Conservation (phyloP, 2,113 vertebrate genomes). For the Turnix velox region DNA sequence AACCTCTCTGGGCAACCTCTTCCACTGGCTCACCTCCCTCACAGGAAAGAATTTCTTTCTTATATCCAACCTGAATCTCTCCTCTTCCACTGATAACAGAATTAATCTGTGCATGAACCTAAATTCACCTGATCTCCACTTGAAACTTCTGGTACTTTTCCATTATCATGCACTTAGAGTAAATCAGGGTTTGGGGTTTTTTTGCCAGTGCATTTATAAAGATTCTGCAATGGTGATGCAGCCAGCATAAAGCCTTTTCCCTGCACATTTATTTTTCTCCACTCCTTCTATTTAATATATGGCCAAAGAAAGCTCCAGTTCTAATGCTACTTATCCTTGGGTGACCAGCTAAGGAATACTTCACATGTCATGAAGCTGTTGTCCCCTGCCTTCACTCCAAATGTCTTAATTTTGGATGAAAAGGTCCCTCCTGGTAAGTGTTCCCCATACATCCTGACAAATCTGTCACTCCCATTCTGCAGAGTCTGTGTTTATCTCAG, state of each 20-base stretch:
- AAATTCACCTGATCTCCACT: not conserved
- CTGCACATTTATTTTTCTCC: not conserved
- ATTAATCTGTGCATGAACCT: not conserved
- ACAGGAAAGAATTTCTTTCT: no score
- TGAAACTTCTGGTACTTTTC: not conserved
- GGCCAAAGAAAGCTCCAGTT: not conserved
- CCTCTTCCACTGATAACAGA: not conserved
- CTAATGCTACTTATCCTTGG: not conserved
- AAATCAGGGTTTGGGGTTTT: not conserved
- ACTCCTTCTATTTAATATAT: not conserved
- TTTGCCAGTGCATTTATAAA: not conserved
- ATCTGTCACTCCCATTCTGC: not conserved
- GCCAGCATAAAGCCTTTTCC: not conserved
- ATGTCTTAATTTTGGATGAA: not conserved
- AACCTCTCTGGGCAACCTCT: no score
- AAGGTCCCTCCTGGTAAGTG: not conserved
- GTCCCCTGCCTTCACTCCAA: not conserved
- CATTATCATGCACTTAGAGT: not conserved
- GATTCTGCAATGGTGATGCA: no score
- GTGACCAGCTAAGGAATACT: not conserved
- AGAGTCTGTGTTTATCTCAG: not conserved
- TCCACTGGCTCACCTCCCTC: no score
- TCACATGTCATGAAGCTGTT: not conserved
- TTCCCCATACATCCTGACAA: not conserved
- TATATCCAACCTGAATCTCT: no score